Evolutionary conservation across 2,888 invertebrate genomes (phyloP).

Genomic region (Eupithecia abbreviata): DNA sequence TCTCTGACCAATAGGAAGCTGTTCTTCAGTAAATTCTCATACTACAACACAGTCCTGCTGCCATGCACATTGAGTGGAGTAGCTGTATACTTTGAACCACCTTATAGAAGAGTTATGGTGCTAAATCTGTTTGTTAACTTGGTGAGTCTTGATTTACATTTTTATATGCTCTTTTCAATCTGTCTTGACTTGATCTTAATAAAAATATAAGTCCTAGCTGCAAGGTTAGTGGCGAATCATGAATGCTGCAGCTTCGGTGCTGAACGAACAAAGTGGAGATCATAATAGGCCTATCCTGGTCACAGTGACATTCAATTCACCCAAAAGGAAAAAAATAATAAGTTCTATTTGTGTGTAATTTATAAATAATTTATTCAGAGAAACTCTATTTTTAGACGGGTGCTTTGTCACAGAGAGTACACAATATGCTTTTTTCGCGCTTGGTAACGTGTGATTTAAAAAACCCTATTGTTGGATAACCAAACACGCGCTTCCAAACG

Average conservation of each 20-base stretch:
- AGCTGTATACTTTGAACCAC: slow-evolving; percentile 78
- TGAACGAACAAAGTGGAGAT: no score
- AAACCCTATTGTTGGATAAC: neutral
- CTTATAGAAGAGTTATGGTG: slow-evolving; percentile 76
- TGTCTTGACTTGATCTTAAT: neutral
- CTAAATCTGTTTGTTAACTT: slow-evolving; percentile 78
- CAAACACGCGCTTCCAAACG: neutral
- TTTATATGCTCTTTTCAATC: neutral
- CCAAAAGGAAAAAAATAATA: no score
- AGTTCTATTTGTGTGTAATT: no score
- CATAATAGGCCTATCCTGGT: no score
- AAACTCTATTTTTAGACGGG: neutral
- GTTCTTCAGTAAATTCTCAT: slow-evolving; percentile 77
- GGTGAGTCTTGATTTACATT: slow-evolving; percentile 59
- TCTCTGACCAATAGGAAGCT: slow-evolving; percentile 60
- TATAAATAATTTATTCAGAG: neutral
- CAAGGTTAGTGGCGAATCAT: no score
- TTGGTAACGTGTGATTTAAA: neutral
- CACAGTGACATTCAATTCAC: no score
- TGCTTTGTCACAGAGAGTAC: neutral
- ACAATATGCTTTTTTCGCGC: neutral
- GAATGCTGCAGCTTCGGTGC: no score
- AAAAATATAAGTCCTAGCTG: neutral
- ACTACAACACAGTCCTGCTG: slow-evolving; percentile 75
- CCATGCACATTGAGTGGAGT: slow-evolving; percentile 78